These are phyloP conservation scores for Tetragnatha versicolor DNA, from an alignment of 1,140 invertebrate species.

Conservation along the genomic window DNA sequence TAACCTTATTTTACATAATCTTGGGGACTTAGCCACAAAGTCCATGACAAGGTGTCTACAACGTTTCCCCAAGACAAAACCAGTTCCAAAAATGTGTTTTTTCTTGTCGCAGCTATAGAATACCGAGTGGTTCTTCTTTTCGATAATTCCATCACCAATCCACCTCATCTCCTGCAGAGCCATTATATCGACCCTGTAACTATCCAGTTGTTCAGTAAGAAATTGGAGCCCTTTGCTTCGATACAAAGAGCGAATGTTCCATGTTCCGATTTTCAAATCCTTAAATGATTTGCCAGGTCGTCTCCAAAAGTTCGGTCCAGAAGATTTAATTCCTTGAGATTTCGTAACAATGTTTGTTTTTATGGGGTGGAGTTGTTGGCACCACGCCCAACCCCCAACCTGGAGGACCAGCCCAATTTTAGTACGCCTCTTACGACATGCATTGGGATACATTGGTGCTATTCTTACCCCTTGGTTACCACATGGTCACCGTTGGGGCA, in stretches of 20 bases:
- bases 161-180: background rate
- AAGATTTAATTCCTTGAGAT: background rate
- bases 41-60: background rate
- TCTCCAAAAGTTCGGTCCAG: background rate
- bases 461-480: no score
- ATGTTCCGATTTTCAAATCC: slow-evolving; percentile 4
- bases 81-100: background rate
- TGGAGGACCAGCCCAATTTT: no score
- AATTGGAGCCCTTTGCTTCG: background rate
- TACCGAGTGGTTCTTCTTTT: background rate
- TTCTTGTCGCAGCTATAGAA: background rate
- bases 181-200: background rate
- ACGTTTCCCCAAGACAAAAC: background rate
- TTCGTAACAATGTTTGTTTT: slow-evolving; percentile 6
- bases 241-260: slow-evolving; percentile 13
- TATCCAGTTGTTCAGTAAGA: background rate
- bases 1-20: background rate
- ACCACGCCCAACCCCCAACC: background rate
- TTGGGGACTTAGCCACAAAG: background rate
- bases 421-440: no score
- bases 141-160: background rate
- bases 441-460: no score
- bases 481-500: no score
- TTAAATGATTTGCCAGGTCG: background rate
- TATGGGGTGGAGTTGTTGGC: background rate